Evolutionary conservation across 2,888 invertebrate species (phyloP), one percentile per base, ranked within the genome.

Genomic region (Drosophila emarginata): DNA sequence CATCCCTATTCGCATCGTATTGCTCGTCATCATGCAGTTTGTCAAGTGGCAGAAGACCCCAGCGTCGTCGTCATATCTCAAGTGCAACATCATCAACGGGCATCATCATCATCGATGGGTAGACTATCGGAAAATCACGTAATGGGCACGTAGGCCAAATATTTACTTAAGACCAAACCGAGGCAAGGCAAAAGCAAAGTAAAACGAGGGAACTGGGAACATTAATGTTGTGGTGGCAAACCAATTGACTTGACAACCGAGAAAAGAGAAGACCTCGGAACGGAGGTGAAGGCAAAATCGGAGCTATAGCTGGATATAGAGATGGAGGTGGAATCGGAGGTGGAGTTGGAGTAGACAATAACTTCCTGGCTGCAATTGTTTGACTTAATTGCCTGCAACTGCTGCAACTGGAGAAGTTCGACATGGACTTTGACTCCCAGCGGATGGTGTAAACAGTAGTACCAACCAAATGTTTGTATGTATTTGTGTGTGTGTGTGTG

Each of bases 111-210:
- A 64, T 61, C 74, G 74, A 76, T 72, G 72, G 68, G 76, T 45
- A 66, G 78, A 81, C 83, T 85, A 81, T 81, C 76, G 80, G 87
- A 72, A 84, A 83, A 83, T 86, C 87, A 80, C 81, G 81, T 83
- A 83, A 83, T 83, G 78, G 83, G 87, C 83, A 83, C 83, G 83
- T 87, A 84, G 77, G 64, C 87, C 85, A 81, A 83, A 83, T 83
- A 81, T 81, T 81, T 81, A 85, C 81, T 85, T 85, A 81, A 81
- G 82, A 68, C 70, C 79, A 64, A 58, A 61, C 64, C 50, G 56
- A 65, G 62, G 32, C 45, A 61, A 58, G 54, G 32, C 12, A 32
- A 5, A 37, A 15, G 52, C 23, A 45, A 15, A 4, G 53, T n/a
- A 52, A 6, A 6, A 12, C 14, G 18, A 9, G 32, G 15, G 53